Evolutionary conservation across 1,140 invertebrate genomes (phyloP).

Genomic region (Drosophila ohnishii): DNA sequence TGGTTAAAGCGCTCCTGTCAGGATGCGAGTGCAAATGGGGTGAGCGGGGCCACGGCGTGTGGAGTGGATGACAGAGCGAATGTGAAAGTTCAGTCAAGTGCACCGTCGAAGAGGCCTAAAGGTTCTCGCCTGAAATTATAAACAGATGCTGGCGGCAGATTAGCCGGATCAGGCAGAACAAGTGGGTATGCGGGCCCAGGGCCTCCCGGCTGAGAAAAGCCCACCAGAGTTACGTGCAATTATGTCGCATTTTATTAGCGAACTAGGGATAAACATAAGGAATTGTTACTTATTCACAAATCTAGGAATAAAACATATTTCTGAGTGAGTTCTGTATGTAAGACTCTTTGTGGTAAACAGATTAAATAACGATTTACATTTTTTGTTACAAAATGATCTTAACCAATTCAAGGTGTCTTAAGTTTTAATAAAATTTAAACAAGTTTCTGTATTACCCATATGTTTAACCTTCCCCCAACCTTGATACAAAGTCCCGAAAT

Average conservation of each 20-base stretch:
- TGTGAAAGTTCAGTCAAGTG: conserved; percentile 65
- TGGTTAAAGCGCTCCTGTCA: conserved; percentile 57
- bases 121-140: conserved; percentile 36
- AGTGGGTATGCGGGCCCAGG: conserved; percentile 43
- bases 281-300: no score
- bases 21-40: conserved; percentile 8
- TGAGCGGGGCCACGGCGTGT: conserved; percentile 12
- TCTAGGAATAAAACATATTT: background rate
- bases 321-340: background rate
- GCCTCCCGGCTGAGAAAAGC: conserved; percentile 6
- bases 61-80: conserved; percentile 41
- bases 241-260: conserved; percentile 3
- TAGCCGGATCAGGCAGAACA: conserved; percentile 34
- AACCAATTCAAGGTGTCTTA: background rate
- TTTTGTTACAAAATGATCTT: no score
- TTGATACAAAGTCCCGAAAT: conserved; percentile 33
- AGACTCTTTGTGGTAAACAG: no score
- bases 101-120: conserved; percentile 40
- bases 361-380: no score
- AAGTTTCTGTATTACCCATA: background rate
- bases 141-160: conserved; percentile 48
- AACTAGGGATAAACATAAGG: background rate
- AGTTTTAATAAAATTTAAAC: background rate
- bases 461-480: background rate
- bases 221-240: conserved; percentile 9